These are phyloP conservation scores for Esperia sulphurella DNA, from an alignment of 2,888 invertebrate genomes.

Conservation along the genomic window DNA sequence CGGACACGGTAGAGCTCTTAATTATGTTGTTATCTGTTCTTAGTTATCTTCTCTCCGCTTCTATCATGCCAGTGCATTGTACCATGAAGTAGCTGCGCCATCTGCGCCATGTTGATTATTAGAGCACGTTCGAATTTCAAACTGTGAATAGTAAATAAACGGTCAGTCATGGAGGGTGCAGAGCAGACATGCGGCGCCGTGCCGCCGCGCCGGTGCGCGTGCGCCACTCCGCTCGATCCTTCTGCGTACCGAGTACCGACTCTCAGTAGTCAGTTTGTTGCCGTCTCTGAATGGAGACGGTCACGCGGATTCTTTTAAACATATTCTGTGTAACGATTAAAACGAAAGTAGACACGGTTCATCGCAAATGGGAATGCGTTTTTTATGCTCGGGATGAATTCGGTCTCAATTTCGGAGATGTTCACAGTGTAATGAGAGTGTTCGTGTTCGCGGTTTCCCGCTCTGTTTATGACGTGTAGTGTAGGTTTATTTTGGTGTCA, in stretches of 20 bases:
- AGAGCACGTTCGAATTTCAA: conserved; percentile 68
- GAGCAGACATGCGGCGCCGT: too few relatives aligned
- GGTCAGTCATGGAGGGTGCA: conserved; percentile 53
- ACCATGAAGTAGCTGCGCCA: conserved; percentile 37
- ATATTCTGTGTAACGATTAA: conserved; percentile 20
- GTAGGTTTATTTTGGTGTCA: conserved; percentile 59
- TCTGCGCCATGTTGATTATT: conserved; percentile 62
- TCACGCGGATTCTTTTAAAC: conserved; percentile 49
- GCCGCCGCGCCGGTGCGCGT: conserved; percentile 51
- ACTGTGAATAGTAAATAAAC: conserved; percentile 75
- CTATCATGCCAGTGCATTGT: conserved; percentile 22
- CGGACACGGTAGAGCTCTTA: not conserved
- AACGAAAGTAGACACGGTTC: conserved; percentile 34
- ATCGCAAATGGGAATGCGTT: conserved; percentile 36
- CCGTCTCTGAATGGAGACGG: conserved; percentile 65
- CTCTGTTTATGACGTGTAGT: conserved; percentile 43
- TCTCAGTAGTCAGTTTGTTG: conserved; percentile 52
- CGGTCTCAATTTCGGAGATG: conserved; percentile 23
- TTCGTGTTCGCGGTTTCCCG: conserved; percentile 37
- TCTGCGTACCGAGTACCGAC: conserved; percentile 24
- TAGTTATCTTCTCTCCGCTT: conserved; percentile 20
- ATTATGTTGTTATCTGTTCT: not conserved
- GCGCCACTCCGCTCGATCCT: conserved; percentile 37
- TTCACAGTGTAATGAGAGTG: conserved; percentile 31
- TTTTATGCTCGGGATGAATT: conserved; percentile 23